These are phyloP conservation scores for Brachionus asplanchnoidis DNA, from an alignment of 1,140 invertebrate genomes.

Conservation along the genomic window DNA sequence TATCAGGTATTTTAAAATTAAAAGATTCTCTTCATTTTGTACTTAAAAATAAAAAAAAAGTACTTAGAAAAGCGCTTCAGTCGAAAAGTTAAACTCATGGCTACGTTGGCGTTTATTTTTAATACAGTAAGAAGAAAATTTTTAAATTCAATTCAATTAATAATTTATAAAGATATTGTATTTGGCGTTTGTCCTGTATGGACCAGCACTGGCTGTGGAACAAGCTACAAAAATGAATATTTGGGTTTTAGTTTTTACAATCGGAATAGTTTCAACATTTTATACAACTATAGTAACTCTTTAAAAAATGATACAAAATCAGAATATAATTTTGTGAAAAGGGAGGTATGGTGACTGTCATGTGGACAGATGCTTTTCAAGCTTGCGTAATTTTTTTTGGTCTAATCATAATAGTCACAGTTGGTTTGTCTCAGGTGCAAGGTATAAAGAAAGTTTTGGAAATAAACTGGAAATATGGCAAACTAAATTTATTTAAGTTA, in stretches of 20 bases:
- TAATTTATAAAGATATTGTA: slow-evolving; percentile 64
- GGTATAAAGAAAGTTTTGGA: background rate
- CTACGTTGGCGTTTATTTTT: slow-evolving; percentile 47
- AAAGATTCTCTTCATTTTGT: background rate
- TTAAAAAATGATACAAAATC: background rate
- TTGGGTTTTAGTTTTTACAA: slow-evolving; percentile 69
- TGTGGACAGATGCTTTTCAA: slow-evolving; percentile 82
- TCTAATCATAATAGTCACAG: slow-evolving; percentile 64
- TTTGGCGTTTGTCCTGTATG: slow-evolving; percentile 85
- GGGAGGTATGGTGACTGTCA: slow-evolving; percentile 87
- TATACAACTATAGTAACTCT: slow-evolving; percentile 66
- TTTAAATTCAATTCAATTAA: background rate
- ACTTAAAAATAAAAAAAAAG: slow-evolving; percentile 50
- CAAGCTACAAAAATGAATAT: slow-evolving; percentile 65
- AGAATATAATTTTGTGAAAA: background rate
- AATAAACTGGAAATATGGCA: background rate
- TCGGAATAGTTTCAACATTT: slow-evolving; percentile 77
- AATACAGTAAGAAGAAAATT: slow-evolving; percentile 45
- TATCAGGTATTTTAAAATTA: slow-evolving; percentile 60
- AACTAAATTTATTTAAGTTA: slow-evolving; percentile 30
- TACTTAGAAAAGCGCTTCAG: slow-evolving; percentile 67
- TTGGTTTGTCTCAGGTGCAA: background rate
- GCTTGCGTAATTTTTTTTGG: slow-evolving; percentile 76
- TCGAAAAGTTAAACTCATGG: slow-evolving; percentile 46
- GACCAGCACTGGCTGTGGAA: slow-evolving; percentile 81